Evolutionary conservation across 2,113 vertebrate species (phyloP), one percentile per base, ranked within the genome.

Genomic region (Hippocampus mohnikei): DNA sequence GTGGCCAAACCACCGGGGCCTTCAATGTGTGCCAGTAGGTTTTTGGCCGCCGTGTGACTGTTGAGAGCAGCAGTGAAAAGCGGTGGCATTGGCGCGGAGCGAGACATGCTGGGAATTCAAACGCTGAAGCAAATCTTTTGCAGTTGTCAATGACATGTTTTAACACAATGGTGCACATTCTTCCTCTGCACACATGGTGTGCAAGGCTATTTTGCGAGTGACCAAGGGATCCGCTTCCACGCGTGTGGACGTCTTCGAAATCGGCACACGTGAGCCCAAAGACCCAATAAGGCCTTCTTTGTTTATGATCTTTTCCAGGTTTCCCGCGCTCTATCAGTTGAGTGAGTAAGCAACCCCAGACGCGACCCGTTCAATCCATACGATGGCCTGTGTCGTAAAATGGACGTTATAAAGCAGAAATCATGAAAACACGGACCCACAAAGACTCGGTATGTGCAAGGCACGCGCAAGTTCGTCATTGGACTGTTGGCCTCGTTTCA

Each of bases 381-480:
- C 80, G 73, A 85, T 90, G 84, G 69, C 81, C 71, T 73, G 70
- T 84, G 87, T 85, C 76, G 80, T 88, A 86, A 88, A 85, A 92
- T 92, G 91, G 90, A 86, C 33, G 11, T 69, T 69, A 72, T 88
- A 84, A 84, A 81, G 89, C 81, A 82, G 83, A 84, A 72, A 87
- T 75, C 77, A 93, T 93, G 92, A 93, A 93, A 90, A 93, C 92
- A 67, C 81, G 92, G 88, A 93, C 92, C 48, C 92, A 93, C 89
- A 93, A 93, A 91, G 92, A 93, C 89, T 91, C 90, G 90, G 92
- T 93, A 90, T 80, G 90, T 78, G 66, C 66, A 61, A 79, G 44
- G 59, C 63, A 21, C 73, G 13, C 16, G 2, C 69, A 13, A 33
- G 16, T 29, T 33, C 7, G 20, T 15, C 16, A 59, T 7, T 16